Evolutionary conservation across 2,888 invertebrate genomes (phyloP), one percentile per base, ranked within the genome.

Genomic region (Trilocha varians): DNA sequence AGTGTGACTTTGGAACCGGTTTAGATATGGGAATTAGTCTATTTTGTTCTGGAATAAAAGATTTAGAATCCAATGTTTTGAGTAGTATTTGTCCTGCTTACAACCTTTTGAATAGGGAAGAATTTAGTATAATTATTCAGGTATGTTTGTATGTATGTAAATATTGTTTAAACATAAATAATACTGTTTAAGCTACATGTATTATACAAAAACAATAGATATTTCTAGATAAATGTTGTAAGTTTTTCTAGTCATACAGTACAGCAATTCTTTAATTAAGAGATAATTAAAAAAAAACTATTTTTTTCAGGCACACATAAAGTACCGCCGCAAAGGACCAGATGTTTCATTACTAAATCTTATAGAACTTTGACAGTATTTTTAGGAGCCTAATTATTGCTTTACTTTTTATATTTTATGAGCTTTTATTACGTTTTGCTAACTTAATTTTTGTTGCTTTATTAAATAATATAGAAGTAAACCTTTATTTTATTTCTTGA

Each of bases 1-100:
- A 99, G 71, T 93, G 94, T 65, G 98, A 98, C 71, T 98, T 96
- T 77, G 98, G 97, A 0, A 96, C 96, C 41, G 93, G 96, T 0
- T 73, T 98, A 2, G 98, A 98, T 72, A 83, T 95, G 32, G 98
- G 96, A 0, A 90, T 96, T 52, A 91, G 95, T 70, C 77, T 98
- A 38, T 95, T 98, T 65, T 91, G 90, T 47, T 93, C 91, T 43
- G 94, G 95, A 0, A 72, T 90, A 40, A 78, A 87, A 38, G 87
- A 88, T 46, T 85, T 97, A 13, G 91, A 96, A 66, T 75, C 84
- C 3, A 88, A 89, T 35, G 87, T 91, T 2, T 66, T 88, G 32
- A 88, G 88, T 46, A 86, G 93, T 53, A 77, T 98, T 17, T 85
- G 88, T 13, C 88, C 92, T 8, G 93, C 93, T 0, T 98, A 97